Base-by-base conservation (phyloP, 1,140 invertebrate genomes). In the Sarcophaga bullata region DNA sequence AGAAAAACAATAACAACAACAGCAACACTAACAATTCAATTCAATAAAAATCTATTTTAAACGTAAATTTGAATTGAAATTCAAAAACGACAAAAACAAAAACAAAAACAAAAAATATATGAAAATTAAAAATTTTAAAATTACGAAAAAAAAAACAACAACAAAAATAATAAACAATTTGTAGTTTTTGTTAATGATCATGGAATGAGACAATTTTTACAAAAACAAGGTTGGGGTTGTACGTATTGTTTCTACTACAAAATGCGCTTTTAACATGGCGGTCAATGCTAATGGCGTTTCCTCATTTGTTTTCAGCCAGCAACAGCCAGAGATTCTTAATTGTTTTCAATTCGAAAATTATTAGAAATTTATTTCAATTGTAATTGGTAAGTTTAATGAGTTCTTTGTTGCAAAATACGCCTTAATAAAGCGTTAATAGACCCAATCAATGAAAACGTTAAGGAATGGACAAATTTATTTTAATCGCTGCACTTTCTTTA, bases 141-240 rank as follows among this genome's bases (percentile, higher is more conserved):
- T 25, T 19, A 68, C 17, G 19, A 68, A 68, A 19, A 68, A 19
- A 68, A 9, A 68, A 68, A 68, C 10, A 37, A 68, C 19, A n/a
- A 58, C 54, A 68, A 6, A 68, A 68, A 68, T 19, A 68, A 68
- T 19, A 25, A 68, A 68, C 62, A 68, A 19, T 68, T 37, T 13
- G 50, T 68, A 19, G 62, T 68, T 68, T 68, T 68, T 68, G n/a
- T 68, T 68, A 25, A 68, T 19, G 62, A 68, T 68, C 62, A 68
- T 68, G 62, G 62, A 68, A 68, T 68, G n/a, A 68, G 62, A 68
- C 62, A 58, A n/a, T 58, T 58, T 58, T 37, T 37, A 37, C 25
- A 37, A 37, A 37, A 58, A 58, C 54, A 68, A 68, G 62, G 62
- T 68, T 58, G 54, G 19, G 62, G 62, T 68, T 58, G 54, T 58